phyloP scores from a whole-genome alignment of 1,140 invertebrate genomes.

The Thalassaphorura encarpata region DNA sequence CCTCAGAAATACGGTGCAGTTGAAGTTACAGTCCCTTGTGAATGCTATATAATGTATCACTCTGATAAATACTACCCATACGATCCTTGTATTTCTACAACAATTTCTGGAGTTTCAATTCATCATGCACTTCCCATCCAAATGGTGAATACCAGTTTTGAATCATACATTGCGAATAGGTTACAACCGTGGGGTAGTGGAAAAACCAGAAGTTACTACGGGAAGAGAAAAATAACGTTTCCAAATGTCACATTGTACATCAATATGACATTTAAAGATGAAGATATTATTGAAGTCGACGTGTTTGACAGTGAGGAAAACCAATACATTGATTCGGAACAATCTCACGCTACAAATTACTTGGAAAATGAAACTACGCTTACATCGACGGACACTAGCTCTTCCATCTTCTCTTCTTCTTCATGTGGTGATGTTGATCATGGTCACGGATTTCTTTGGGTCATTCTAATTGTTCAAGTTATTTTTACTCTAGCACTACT shows the following conservation, averaged over 20 bases:
- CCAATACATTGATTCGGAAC: too few relatives aligned
- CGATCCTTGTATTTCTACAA: conserved; percentile 5
- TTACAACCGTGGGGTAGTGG: not conserved
- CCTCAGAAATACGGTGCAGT: conserved; percentile 18
- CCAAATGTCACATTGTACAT: not conserved
- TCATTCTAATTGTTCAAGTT: too few relatives aligned
- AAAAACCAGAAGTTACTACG: not conserved
- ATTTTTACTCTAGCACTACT: too few relatives aligned
- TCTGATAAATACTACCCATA: conserved; percentile 8
- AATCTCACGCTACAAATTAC: too few relatives aligned
- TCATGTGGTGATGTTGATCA: too few relatives aligned
- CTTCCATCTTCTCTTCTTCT: too few relatives aligned
- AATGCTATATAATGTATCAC: conserved; percentile 17
- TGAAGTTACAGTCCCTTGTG: conserved; percentile 16
- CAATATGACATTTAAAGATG: not conserved
- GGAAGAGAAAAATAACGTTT: not conserved
- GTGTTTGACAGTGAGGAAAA: not conserved
- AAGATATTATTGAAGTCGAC: not conserved
- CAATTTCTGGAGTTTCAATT: conserved; percentile 1
- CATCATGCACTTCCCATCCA: conserved; percentile 19
- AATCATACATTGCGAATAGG: not conserved
- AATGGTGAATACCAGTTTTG: conserved; percentile 14
- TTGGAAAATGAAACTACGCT: too few relatives aligned
- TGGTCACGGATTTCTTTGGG: too few relatives aligned
- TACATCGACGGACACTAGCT: too few relatives aligned